Conservation (phyloP, 2,888 invertebrate genomes). For the Ypsolopha scabrella region DNA sequence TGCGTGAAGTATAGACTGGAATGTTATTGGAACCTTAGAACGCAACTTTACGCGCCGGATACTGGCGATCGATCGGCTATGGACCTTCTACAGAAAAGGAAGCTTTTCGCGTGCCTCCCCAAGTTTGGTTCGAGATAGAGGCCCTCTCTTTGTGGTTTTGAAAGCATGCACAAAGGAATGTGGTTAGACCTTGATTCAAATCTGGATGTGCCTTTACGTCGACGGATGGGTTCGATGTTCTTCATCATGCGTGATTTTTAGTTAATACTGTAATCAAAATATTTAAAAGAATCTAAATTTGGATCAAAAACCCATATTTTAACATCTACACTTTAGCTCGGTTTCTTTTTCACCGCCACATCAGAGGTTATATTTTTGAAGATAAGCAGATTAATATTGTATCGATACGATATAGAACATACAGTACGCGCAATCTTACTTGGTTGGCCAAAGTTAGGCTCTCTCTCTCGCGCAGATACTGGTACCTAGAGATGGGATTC, state of each 20-base stretch:
- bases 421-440: too few relatives aligned
- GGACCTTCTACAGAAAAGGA: conserved; percentile 28
- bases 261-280: too few relatives aligned
- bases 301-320: neutral
- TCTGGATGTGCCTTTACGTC: neutral
- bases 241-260: neutral
- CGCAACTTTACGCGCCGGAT: conserved; percentile 21
- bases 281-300: neutral
- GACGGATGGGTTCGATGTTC: neutral
- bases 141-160: conserved; percentile 27
- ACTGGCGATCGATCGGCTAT: conserved; percentile 42
- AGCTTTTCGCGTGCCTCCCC: conserved; percentile 18
- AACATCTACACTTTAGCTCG: neutral
- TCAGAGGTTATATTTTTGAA: conserved; percentile 12
- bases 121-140: conserved; percentile 31
- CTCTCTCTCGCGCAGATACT: too few relatives aligned
- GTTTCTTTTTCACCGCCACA: conserved; percentile 7
- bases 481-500: too few relatives aligned
- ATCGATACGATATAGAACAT: conserved; percentile 8
- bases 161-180: conserved; percentile 23
- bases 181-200: conserved; percentile 1
- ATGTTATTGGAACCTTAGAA: conserved; percentile 46
- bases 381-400: conserved; percentile 13
- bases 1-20: conserved; percentile 38
- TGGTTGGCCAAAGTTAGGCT: too few relatives aligned